Base-by-base conservation (phyloP, 2,113 vertebrate species). In the Desmodus rotundus region DNA sequence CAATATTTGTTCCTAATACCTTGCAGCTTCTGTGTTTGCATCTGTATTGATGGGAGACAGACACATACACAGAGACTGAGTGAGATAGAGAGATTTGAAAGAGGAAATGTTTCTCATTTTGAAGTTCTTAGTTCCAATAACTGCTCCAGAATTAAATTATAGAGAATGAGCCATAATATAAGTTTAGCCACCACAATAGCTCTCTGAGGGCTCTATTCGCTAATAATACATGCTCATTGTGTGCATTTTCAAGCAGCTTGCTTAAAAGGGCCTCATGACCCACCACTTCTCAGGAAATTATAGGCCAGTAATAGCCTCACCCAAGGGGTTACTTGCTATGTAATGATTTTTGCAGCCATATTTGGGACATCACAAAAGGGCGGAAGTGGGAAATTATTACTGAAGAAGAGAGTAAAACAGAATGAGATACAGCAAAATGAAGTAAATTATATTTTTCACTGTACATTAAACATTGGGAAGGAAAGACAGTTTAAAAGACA, bases 241-340 rank as follows among this genome's bases (percentile, higher is more conserved):
- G 92, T 92, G 91, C 96, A 93, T 96, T 98, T 98, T 98, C 95
- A 96, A 94, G 97, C 94, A 68, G 76, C 63, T 98, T 96, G 16
- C 92, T 97, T 98, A 90, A 98, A 98, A 98, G n/a, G 81, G 24
- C 81, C 96, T 97, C 95, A 93, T 97, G 97, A 98, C 87, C 93
- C 31, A 94, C 85, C 43, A 92, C 97, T 98, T 98, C 94, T 90
- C 94, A 96, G 95, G 74, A 98, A 98, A 98, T 98, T 98, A 97
- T 92, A 97, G 87, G 76, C 82, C 95, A 97, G 91, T 94, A 98
- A 97, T 95, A 96, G 54, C 78, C 78, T 98, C 43, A 9, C 96
- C 93, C 95, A 97, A 97, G 92, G 94, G 76, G 45, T 95, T 41
- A 54, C 94, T 97, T 96, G 63, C 93, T 95, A 87, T 87, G 77